phyloP scores from a whole-genome alignment of 2,797 vertebrate genomes.

The Chromis chromis region DNA sequence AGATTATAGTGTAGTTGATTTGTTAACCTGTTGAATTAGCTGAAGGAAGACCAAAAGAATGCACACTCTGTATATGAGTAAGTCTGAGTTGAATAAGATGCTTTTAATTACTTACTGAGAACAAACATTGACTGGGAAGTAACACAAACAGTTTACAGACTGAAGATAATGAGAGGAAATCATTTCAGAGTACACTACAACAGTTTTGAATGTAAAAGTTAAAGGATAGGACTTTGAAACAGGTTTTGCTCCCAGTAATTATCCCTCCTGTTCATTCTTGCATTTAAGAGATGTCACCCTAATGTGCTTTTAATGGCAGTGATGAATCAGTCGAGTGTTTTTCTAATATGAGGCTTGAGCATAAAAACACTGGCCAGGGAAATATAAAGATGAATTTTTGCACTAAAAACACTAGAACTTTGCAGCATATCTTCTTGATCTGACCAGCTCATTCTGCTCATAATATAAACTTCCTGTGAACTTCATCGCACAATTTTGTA shows the following conservation, averaged over 20 bases:
- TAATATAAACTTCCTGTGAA: background rate
- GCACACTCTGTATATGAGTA: background rate
- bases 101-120: constrained; percentile 22
- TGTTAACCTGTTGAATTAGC: constrained; percentile 26
- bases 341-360: background rate
- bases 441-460: background rate
- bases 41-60: constrained; percentile 20
- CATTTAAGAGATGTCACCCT: background rate
- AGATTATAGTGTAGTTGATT: constrained; percentile 5
- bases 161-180: background rate
- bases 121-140: background rate
- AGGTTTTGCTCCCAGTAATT: background rate
- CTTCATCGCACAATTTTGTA: background rate
- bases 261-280: background rate
- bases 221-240: background rate
- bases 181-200: background rate
- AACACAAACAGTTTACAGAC: background rate
- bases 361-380: background rate
- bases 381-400: background rate
- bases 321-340: background rate
- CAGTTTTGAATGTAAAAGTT: background rate
- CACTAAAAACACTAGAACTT: background rate
- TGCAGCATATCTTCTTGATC: background rate
- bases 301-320: background rate
- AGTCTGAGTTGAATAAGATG: background rate